Conservation (phyloP, 2,113 vertebrate genomes). For the Hirundichthys speculiger region DNA sequence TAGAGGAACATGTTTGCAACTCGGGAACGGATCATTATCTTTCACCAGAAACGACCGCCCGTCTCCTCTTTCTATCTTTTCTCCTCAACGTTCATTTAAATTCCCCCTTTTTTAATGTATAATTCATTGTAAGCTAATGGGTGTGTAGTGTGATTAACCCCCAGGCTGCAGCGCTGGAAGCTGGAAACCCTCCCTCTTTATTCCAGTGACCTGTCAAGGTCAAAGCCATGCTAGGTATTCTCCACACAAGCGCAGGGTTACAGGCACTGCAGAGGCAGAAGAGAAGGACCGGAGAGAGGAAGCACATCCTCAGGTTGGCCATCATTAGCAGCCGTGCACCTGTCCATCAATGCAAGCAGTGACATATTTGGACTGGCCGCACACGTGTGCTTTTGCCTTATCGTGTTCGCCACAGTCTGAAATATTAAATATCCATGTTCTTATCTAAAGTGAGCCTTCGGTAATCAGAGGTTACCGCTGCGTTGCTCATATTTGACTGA, state of each 20-base stretch:
- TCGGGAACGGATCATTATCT: conserved; percentile 33
- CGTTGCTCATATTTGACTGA: no score
- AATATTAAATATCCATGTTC: no score
- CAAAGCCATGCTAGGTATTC: conserved; percentile 73
- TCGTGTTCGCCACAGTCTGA: background rate
- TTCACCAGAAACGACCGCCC: conserved; percentile 17
- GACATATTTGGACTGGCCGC: no score
- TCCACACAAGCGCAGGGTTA: conserved; percentile 56
- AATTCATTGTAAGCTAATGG: conserved; percentile 54
- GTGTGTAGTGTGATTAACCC: conserved; percentile 53
- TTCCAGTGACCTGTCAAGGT: conserved; percentile 81
- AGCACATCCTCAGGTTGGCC: conserved; percentile 3
- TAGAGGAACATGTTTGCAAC: conserved; percentile 10
- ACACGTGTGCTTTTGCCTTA: rapidly evolving
- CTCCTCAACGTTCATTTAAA: conserved; percentile 34
- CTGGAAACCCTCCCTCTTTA: conserved; percentile 43
- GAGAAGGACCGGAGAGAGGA: conserved; percentile 31
- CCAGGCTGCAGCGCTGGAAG: conserved; percentile 39
- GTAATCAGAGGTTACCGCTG: no score
- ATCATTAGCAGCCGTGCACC: background rate
- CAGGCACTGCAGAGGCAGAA: conserved; percentile 38
- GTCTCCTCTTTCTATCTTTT: background rate
- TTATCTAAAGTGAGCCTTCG: no score
- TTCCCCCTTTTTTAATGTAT: conserved; percentile 41
- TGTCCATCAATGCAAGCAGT: background rate